phyloP scores from a whole-genome alignment of 2,113 vertebrate genomes.

The Isichthys henryi region DNA sequence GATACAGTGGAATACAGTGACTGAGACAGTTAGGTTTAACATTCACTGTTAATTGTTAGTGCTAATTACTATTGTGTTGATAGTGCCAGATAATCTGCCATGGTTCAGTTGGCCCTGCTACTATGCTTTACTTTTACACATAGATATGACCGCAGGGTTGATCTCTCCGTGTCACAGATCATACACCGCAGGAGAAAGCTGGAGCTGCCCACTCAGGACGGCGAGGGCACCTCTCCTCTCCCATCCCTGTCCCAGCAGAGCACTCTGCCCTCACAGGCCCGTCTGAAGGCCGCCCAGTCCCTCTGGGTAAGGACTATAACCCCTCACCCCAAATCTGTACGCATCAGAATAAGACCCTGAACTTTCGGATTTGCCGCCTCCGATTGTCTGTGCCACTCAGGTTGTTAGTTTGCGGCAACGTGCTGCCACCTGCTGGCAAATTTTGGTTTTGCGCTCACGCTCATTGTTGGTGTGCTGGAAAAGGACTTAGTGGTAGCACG shows the following conservation, averaged over 20 bases:
- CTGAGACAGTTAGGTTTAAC: neutral
- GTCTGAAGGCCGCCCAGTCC: slow-evolving; percentile 48
- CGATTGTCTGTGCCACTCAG: neutral
- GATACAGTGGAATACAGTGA: neutral
- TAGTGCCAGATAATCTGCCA: neutral
- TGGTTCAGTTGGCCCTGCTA: neutral
- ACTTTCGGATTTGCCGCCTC: neutral
- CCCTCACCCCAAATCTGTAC: neutral
- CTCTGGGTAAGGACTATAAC: slow-evolving; percentile 71
- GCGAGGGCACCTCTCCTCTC: slow-evolving; percentile 48
- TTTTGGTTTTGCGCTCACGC: neutral
- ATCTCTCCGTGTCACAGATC: slow-evolving; percentile 60
- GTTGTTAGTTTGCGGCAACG: neutral
- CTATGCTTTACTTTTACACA: neutral
- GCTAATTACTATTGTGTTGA: neutral
- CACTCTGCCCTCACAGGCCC: slow-evolving; percentile 47
- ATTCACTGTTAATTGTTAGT: neutral
- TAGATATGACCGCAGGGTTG: neutral
- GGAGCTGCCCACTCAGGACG: slow-evolving; percentile 55
- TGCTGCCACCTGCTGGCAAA: slow-evolving; percentile 7
- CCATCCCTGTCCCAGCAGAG: slow-evolving; percentile 37
- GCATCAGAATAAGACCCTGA: neutral
- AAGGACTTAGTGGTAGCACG: neutral
- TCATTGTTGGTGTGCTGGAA: neutral
- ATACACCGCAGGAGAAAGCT: slow-evolving; percentile 75